These are phyloP conservation scores for Acipenser transmontanus DNA, from an alignment of 2,797 vertebrate genomes.

Conservation along the genomic window DNA sequence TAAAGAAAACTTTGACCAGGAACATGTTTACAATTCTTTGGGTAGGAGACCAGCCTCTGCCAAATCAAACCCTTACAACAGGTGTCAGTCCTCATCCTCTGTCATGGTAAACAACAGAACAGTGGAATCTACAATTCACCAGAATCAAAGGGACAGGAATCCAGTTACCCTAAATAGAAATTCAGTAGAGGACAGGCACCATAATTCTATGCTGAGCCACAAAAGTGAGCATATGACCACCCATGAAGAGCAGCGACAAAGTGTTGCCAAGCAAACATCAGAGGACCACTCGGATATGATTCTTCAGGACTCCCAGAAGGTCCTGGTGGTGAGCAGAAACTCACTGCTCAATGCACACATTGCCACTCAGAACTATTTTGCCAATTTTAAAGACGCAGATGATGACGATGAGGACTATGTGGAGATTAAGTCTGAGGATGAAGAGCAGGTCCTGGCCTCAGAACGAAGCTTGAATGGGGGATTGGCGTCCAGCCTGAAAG, in stretches of 20 bases:
- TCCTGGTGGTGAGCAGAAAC: constrained; percentile 75
- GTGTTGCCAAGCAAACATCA: constrained; percentile 54
- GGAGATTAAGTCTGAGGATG: constrained; percentile 93
- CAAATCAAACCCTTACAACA: constrained; percentile 56
- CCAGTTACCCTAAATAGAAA: constrained; percentile 35
- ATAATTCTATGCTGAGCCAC: constrained; percentile 5
- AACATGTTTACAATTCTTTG: constrained; percentile 77
- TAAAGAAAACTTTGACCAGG: constrained; percentile 60
- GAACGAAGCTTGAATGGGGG: not conserved
- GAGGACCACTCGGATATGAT: constrained; percentile 74
- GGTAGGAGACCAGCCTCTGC: constrained; percentile 60
- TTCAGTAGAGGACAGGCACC: constrained; percentile 39
- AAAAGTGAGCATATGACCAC: constrained; percentile 11
- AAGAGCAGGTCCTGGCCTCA: constrained; percentile 50
- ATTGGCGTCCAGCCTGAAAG: constrained; percentile 16
- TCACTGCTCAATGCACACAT: constrained; percentile 68
- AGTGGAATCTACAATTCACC: constrained; percentile 45
- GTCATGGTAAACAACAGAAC: constrained; percentile 51
- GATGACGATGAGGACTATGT: constrained; percentile 89
- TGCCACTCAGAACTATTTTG: constrained; percentile 88
- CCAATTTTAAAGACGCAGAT: constrained; percentile 86
- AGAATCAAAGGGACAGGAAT: constrained; percentile 47
- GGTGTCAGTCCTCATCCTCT: constrained; percentile 69
- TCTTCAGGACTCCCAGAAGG: constrained; percentile 84
- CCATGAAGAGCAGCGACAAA: constrained; percentile 52